phyloP scores from a whole-genome alignment of 2,113 vertebrate species.

The Protobothrops flavoviridis region DNA sequence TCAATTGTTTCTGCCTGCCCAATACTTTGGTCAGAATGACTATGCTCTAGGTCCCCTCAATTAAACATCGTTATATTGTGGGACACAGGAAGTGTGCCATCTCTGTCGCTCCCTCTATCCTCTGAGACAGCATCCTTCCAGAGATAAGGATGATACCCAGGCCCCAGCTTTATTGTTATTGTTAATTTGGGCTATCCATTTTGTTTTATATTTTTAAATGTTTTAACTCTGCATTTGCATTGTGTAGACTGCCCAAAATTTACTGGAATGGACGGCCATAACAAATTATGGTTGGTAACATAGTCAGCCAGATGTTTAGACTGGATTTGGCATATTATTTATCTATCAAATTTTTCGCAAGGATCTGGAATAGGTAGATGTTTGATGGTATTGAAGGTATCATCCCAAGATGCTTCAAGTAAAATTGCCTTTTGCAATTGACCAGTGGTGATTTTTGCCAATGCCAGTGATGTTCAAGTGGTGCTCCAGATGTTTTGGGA shows the following conservation, averaged over 20 bases:
- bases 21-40: background rate
- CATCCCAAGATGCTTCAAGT: background rate
- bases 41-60: background rate
- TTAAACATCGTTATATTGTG: background rate
- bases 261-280: background rate
- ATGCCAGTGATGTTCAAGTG: no score
- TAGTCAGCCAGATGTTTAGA: background rate
- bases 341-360: background rate
- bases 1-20: background rate
- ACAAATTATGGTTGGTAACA: background rate
- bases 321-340: background rate
- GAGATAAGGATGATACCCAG: background rate
- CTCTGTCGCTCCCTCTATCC: background rate
- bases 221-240: background rate
- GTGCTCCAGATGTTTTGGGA: no score
- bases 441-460: background rate
- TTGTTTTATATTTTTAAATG: background rate
- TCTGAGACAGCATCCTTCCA: background rate
- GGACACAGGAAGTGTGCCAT: background rate
- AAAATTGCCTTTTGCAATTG: background rate
- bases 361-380: background rate
- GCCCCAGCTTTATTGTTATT: background rate
- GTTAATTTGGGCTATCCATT: background rate
- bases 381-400: background rate
- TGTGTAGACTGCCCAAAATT: background rate